Base-by-base conservation (phyloP, 2,888 invertebrate species). In the Parapristionchus giblindavisi region DNA sequence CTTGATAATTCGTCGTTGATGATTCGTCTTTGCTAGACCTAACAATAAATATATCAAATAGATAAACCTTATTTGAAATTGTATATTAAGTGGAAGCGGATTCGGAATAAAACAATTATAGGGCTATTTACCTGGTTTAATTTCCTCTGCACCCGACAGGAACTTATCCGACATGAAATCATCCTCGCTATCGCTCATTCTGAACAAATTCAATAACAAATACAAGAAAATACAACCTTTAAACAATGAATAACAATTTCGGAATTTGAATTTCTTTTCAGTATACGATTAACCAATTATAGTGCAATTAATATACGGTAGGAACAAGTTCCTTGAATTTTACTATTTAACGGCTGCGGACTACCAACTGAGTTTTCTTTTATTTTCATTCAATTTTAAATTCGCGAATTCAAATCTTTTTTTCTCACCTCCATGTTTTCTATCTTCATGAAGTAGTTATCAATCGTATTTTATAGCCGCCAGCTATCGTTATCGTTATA, bases 141-240 rank as follows among this genome's bases (percentile, higher is more conserved):
- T 21, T 11, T 70, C 54, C 38, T 70, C 54, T 24, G 70, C 40
- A 5, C 70, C 70, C 24, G 43, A 32, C 36, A 86, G 77, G 65
- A 85, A 80, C n/a, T 80, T 80, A n/a, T 79, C 85, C 3, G 84
- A 84, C 86, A 86, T 86, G 77, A 84, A 86, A 77, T 86, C 86
- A 60, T 85, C 86, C 17, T 84, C 85, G 34, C 77, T 76, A 40
- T 81, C 81, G 51, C 81, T 82, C 79, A 79, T 79, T 34, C 54
- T 54, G 24, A 54, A 29, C 21, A 36, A 24, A 56, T n/a, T 48
- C 48, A 48, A 11, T 14, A 14, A 48, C 11, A 48, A 11, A 14
- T 14, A 21, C 8, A 38, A 4, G 36, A 11, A 40, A 63, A 17
- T 5, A 27, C 11, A 21, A 17, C 11, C 6, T 27, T 29, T 21